phyloP scores from a whole-genome alignment of 2,888 invertebrate species.

The Zonitis immaculata region DNA sequence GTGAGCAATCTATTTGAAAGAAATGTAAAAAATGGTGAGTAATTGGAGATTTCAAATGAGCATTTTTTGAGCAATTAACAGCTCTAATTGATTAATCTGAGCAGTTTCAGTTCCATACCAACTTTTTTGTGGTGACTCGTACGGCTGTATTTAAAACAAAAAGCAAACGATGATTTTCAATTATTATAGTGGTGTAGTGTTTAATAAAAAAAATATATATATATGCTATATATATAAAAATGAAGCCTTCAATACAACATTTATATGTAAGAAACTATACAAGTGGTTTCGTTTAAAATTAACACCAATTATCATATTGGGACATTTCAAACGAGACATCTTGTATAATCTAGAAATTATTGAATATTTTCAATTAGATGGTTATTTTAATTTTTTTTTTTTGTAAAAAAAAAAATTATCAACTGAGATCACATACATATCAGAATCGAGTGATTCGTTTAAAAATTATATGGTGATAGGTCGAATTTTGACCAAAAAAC shows the following conservation, averaged over 20 bases:
- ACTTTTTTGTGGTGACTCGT: too few species aligned
- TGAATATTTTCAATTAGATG: neutral
- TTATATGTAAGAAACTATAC: neutral
- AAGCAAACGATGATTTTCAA: too few species aligned
- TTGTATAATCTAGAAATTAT: neutral
- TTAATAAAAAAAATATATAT: too few species aligned
- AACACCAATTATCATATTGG: neutral
- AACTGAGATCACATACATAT: slow-evolving; percentile 52
- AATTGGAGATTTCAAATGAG: too few species aligned
- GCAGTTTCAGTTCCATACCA: too few species aligned
- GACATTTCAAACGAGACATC: neutral
- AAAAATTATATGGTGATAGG: slow-evolving; percentile 47
- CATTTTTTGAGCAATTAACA: too few species aligned
- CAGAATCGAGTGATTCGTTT: slow-evolving; percentile 48
- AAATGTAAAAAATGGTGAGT: too few species aligned
- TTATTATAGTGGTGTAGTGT: too few species aligned
- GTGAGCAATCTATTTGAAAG: too few species aligned
- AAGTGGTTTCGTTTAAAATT: neutral
- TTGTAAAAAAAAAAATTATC: slow-evolving; percentile 44
- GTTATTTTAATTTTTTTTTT: slow-evolving; percentile 10
- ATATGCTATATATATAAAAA: too few species aligned
- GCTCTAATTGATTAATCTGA: too few species aligned
- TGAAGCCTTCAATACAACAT: neutral
- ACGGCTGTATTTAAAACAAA: too few species aligned
- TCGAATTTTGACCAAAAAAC: slow-evolving; percentile 34